A percentile compares a stretch with the other conserved stretches of the same genome.
Evolutionary conservation across 1,140 invertebrate genomes (phyloP).

Genomic region (Cotesia glomerata): DNA sequence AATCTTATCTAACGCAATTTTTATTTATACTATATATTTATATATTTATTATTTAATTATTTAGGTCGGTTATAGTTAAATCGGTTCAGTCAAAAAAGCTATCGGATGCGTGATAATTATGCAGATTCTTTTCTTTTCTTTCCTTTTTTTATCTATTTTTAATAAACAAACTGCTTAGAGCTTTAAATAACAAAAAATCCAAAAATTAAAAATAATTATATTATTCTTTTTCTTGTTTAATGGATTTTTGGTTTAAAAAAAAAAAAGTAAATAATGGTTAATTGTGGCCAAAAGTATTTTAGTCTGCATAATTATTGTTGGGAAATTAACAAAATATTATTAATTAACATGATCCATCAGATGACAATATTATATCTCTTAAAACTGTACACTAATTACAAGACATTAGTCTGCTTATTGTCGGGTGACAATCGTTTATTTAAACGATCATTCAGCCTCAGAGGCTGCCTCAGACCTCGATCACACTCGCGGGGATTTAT

Average conservation of each 20-base stretch:
- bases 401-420: constrained; percentile 58
- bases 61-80: constrained; percentile 18
- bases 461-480: constrained; percentile 27
- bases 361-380: constrained; percentile 26
- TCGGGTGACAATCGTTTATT: constrained; percentile 41
- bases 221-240: no score
- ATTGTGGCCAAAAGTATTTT: no score
- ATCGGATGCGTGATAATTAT: no score
- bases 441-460: neutral
- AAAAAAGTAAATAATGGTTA: no score
- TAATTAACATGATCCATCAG: constrained; percentile 11
- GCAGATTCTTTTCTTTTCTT: no score
- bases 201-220: no score
- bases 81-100: neutral
- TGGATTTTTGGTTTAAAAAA: no score
- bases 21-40: no score
- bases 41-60: constrained; percentile 25
- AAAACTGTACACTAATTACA: constrained; percentile 64
- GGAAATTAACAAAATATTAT: neutral
- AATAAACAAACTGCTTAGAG: neutral
- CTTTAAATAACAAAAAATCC: no score
- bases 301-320: no score
- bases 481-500: constrained; percentile 62
- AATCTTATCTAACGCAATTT: no score
- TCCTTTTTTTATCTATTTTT: neutral